A percentile compares a stretch with the other conserved stretches of the same genome.
These are phyloP conservation scores for Mormyrops boulengeri DNA, from an alignment of 2,797 vertebrate species.

Conservation along the genomic window DNA sequence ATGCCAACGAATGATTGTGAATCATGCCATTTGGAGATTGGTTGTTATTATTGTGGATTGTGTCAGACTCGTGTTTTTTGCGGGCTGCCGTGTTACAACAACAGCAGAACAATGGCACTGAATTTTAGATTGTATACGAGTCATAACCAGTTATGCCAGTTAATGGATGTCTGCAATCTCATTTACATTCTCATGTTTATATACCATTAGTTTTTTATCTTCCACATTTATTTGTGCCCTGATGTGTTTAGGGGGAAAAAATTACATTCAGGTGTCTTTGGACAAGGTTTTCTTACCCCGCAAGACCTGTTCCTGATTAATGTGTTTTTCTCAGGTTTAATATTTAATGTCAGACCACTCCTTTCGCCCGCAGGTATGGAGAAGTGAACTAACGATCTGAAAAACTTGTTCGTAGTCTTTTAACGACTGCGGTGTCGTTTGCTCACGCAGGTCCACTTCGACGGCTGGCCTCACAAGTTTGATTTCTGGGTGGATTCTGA, in stretches of 20 bases:
- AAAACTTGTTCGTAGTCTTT: neutral
- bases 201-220: neutral
- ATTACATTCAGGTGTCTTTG: neutral
- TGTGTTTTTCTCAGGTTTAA: conserved; percentile 3
- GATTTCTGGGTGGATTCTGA: conserved; percentile 67
- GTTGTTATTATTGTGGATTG: neutral
- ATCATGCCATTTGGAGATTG: neutral
- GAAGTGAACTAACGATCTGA: neutral
- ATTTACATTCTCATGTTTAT: neutral
- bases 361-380: neutral
- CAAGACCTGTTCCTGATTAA: neutral
- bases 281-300: neutral
- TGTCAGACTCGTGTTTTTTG: neutral
- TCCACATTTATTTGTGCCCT: neutral
- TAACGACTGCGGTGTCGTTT: neutral
- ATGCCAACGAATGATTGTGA: neutral
- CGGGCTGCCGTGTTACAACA: neutral
- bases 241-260: neutral
- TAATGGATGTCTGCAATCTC: neutral
- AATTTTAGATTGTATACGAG: neutral
- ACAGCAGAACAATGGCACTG: neutral
- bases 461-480: conserved; percentile 63
- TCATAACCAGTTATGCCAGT: neutral
- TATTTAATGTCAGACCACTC: neutral
- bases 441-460: conserved; percentile 54